Conservation (phyloP, 2,888 invertebrate genomes). For the Lithosia quadra region DNA sequence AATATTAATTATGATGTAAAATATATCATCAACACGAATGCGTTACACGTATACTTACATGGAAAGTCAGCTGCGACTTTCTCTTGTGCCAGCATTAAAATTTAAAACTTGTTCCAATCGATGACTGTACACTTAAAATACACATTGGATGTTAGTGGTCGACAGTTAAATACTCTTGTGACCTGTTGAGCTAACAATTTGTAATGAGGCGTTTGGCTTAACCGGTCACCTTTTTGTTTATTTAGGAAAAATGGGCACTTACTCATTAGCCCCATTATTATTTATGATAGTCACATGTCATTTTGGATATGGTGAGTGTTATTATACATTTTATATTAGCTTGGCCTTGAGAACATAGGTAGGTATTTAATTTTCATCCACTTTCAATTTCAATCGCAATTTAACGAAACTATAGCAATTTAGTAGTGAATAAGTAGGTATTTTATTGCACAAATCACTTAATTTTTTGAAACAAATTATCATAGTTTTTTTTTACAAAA, state of each 20-base stretch:
- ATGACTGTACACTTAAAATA: slow-evolving; percentile 72
- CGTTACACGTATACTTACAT: slow-evolving; percentile 64
- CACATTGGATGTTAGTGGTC: slow-evolving; percentile 70
- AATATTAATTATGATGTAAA: not conserved
- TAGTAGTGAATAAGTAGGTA: too few species aligned
- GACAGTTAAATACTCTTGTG: slow-evolving; percentile 78
- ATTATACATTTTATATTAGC: not conserved
- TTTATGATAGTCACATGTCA: slow-evolving; percentile 47
- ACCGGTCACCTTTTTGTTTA: slow-evolving; percentile 48
- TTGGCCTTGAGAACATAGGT: not conserved
- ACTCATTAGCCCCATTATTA: slow-evolving; percentile 49
- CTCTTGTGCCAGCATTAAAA: slow-evolving; percentile 78
- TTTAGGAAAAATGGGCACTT: slow-evolving; percentile 51
- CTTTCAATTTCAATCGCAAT: not conserved
- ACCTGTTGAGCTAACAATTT: slow-evolving; percentile 72
- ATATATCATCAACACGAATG: slow-evolving; percentile 40
- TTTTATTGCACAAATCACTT: too few species aligned
- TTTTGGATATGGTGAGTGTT: slow-evolving; percentile 57
- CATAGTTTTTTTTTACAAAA: too few species aligned
- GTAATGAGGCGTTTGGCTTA: slow-evolving; percentile 67
- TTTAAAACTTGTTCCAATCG: slow-evolving; percentile 83
- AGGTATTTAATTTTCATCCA: too few species aligned
- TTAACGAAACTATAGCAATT: too few species aligned
- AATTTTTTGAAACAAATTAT: too few species aligned
- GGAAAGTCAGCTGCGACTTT: slow-evolving; percentile 79